Conservation (phyloP, 2,113 vertebrate species). For the Thinocorus orbignyianus region DNA sequence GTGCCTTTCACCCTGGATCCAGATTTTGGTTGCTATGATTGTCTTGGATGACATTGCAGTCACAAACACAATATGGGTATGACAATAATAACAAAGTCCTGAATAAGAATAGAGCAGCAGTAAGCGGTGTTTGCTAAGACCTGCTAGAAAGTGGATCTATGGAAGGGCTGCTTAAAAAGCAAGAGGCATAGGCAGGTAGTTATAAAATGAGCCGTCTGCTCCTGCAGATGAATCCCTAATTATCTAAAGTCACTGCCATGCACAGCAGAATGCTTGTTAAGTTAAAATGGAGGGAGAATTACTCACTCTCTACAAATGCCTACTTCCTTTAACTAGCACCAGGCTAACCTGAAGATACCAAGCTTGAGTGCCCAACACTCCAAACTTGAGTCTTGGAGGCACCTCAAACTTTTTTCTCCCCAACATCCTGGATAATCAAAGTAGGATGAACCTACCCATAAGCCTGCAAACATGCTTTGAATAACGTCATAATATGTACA, state of each 20-base stretch:
- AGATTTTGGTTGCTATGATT: not conserved
- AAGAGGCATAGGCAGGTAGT: not conserved
- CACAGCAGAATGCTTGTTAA: not conserved
- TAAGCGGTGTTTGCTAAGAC: not conserved
- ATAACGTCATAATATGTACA: not conserved
- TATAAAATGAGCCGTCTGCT: not conserved
- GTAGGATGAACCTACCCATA: not conserved
- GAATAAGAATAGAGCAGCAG: not conserved
- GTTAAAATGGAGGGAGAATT: not conserved
- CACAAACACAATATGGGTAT: not conserved
- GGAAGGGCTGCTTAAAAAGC: constrained; percentile 21
- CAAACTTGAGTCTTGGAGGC: not conserved
- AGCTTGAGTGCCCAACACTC: not conserved
- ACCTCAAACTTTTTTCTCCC: not conserved
- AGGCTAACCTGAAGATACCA: not conserved
- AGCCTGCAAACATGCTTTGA: not conserved
- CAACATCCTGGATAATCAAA: not conserved
- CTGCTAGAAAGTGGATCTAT: not conserved
- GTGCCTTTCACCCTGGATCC: not conserved
- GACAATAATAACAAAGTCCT: not conserved
- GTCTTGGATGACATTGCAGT: not conserved
- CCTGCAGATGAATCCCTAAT: constrained; percentile 22
- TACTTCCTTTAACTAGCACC: constrained; percentile 1
- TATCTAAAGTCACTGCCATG: not conserved
- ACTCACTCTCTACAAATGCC: not conserved